These are phyloP conservation scores for Physeter macrocephalus DNA, from an alignment of 2,113 vertebrate genomes.

Conservation along the genomic window DNA sequence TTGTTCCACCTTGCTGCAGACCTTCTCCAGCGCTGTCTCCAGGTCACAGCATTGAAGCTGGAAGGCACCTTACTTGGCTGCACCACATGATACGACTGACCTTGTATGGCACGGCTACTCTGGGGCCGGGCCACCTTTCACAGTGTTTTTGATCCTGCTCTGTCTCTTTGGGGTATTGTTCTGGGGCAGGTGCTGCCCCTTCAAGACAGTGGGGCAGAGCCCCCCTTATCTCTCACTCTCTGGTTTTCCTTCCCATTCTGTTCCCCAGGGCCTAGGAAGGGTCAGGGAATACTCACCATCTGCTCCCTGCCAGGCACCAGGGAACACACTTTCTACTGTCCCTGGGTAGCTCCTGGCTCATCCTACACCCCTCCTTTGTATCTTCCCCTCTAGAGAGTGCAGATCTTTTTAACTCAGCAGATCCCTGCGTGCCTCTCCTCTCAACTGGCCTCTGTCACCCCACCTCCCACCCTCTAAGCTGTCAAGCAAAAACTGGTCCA, in stretches of 20 bases:
- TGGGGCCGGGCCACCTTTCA: background rate
- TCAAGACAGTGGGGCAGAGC: background rate
- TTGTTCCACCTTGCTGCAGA: slow-evolving; percentile 8
- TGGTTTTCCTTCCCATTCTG: background rate
- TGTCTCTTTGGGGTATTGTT: background rate
- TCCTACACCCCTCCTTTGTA: no score
- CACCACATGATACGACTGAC: background rate
- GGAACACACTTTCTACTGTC: background rate
- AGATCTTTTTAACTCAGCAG: background rate
- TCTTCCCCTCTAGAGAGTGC: background rate
- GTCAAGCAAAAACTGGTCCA: background rate
- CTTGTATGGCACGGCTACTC: accelerated
- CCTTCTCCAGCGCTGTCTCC: background rate
- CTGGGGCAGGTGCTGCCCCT: background rate
- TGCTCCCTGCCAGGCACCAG: background rate
- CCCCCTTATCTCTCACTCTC: background rate
- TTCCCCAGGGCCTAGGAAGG: background rate
- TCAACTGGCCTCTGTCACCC: background rate
- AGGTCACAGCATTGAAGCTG: background rate
- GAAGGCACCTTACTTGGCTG: background rate
- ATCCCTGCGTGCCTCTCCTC: background rate
- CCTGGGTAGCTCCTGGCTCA: background rate
- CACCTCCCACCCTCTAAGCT: background rate
- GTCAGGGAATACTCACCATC: background rate
- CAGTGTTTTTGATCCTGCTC: background rate